phyloP scores from a whole-genome alignment of 2,113 vertebrate species.

The Ginglymostoma cirratum region DNA sequence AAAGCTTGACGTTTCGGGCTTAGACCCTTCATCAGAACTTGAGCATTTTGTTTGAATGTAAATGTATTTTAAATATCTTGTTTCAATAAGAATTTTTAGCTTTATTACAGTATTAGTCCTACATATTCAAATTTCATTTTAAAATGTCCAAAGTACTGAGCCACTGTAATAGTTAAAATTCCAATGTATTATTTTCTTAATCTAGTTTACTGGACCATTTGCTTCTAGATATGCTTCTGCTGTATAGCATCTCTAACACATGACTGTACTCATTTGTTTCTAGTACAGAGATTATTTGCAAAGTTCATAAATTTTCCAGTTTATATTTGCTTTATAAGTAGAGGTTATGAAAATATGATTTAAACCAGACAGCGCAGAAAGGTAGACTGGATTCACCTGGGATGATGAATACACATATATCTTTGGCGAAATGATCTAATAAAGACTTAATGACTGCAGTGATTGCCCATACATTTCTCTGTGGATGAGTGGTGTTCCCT shows the following conservation, averaged over 20 bases:
- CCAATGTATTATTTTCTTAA: background rate
- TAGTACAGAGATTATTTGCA: background rate
- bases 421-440: constrained; percentile 60
- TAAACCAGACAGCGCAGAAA: constrained; percentile 49
- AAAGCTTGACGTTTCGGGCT: too few relatives aligned
- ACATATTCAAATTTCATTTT: background rate
- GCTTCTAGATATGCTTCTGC: background rate
- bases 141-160: background rate
- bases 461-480: constrained; percentile 64
- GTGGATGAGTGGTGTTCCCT: constrained; percentile 57
- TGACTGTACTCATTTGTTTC: background rate
- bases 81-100: background rate
- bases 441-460: constrained; percentile 70
- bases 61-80: too few relatives aligned
- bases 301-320: background rate
- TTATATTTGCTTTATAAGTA: background rate
- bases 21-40: too few relatives aligned
- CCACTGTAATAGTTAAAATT: background rate
- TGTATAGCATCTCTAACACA: background rate
- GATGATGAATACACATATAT: constrained; percentile 51
- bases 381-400: constrained; percentile 54
- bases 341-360: background rate
- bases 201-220: background rate
- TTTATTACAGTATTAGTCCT: background rate
- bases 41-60: background rate